These are phyloP conservation scores for Cantharis lateralis DNA, from an alignment of 2,888 invertebrate species.

Conservation along the genomic window DNA sequence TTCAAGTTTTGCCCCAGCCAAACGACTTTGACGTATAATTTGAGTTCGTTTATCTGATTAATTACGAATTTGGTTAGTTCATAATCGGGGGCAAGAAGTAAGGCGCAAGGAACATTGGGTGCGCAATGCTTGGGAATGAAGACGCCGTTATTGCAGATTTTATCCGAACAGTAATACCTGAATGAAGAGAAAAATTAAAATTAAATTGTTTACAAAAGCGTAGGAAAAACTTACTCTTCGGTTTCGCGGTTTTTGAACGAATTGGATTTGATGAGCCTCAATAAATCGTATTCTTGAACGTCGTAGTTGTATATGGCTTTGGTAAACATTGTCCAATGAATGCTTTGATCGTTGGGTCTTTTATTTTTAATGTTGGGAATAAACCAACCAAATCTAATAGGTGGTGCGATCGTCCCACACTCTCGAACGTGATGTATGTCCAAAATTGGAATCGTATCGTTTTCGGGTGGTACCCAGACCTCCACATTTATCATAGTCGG, in stretches of 20 bases:
- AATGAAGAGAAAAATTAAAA: conserved; percentile 28
- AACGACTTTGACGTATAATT: conserved; percentile 67
- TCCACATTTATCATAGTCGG: conserved; percentile 69
- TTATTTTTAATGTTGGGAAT: conserved; percentile 55
- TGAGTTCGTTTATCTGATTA: conserved; percentile 64
- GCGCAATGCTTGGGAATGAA: conserved; percentile 64
- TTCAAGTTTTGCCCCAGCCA: conserved; percentile 70
- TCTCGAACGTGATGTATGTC: conserved; percentile 55
- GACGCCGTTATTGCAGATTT: conserved; percentile 60
- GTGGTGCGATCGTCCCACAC: conserved; percentile 60
- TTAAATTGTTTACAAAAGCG: neutral
- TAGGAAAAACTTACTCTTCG: conserved; percentile 37
- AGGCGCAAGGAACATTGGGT: conserved; percentile 50
- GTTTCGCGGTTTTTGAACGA: conserved; percentile 43
- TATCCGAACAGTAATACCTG: conserved; percentile 58
- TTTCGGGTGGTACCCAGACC: conserved; percentile 70
- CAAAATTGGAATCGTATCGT: conserved; percentile 58
- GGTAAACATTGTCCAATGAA: conserved; percentile 62
- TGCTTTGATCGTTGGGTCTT: conserved; percentile 35
- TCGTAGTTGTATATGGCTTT: conserved; percentile 59
- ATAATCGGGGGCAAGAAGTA: conserved; percentile 59
- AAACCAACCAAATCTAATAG: conserved; percentile 70
- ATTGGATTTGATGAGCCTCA: conserved; percentile 45
- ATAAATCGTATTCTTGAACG: conserved; percentile 47
- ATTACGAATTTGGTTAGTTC: conserved; percentile 61